These are phyloP conservation scores for Deroptyus accipitrinus DNA, from an alignment of 2,113 vertebrate species.

Conservation along the genomic window DNA sequence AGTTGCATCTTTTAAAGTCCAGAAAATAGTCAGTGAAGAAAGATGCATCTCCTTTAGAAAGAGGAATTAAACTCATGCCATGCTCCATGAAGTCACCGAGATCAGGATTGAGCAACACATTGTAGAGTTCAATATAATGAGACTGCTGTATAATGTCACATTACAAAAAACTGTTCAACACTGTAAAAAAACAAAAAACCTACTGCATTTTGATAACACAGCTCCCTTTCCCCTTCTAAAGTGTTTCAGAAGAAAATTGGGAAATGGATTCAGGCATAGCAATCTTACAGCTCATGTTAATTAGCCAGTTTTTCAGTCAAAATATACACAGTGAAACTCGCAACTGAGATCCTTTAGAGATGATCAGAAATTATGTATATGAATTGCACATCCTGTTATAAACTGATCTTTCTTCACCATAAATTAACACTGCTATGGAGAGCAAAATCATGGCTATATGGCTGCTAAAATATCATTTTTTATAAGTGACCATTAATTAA, in stretches of 20 bases:
- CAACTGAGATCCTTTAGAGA: neutral
- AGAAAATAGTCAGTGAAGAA: slow-evolving; percentile 43
- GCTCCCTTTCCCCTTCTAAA: neutral
- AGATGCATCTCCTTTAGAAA: slow-evolving; percentile 21
- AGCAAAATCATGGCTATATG: neutral
- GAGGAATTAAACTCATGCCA: slow-evolving; percentile 14
- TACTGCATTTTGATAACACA: neutral
- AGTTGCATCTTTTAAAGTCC: slow-evolving; percentile 30
- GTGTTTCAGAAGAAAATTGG: neutral
- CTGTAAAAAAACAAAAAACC: neutral
- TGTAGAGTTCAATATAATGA: slow-evolving; percentile 39
- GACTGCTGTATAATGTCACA: slow-evolving; percentile 16
- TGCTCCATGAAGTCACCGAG: slow-evolving; percentile 31
- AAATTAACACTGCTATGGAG: neutral
- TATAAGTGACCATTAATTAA: neutral
- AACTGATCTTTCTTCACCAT: neutral
- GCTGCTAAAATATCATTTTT: neutral
- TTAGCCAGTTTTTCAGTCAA: neutral
- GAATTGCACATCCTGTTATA: neutral
- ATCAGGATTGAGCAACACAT: slow-evolving; percentile 14
- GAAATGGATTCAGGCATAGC: neutral
- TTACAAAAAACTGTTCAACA: slow-evolving; percentile 14
- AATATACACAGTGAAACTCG: neutral
- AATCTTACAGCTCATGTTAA: neutral
- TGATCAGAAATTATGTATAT: neutral